Evolutionary conservation across 2,888 invertebrate species (phyloP), one percentile per base, ranked within the genome.

Genomic region (Drosophila affinis): DNA sequence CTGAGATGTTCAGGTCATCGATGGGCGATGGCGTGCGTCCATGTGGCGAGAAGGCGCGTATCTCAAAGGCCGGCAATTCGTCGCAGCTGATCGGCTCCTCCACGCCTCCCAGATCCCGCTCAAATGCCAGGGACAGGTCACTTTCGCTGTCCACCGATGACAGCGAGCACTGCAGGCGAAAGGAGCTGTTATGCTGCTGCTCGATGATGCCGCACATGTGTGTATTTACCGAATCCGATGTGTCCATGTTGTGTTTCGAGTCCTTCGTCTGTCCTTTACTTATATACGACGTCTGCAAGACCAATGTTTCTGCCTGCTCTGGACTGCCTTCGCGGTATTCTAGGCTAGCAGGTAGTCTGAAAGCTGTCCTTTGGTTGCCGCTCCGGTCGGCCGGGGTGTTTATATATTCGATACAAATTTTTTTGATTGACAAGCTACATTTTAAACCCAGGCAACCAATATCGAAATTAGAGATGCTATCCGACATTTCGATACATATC

Each of bases 21-120:
- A 91, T 91, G 3, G 91, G 91, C 3, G 91, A 91, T 3, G 92
- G 91, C 0, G 90, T 87, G 39, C 92, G 78, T 12, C 91, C 91
- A 14, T 90, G 78, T 3, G 91, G 91, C 7, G 92, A 91, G 54
- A 83, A 85, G 17, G 89, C 80, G 3, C 91, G 87, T 58, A 92
- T 91, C 57, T 91, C 91, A 39, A 91, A 91, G 1, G 88, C 87
- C 2, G 91, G 91, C 58, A 91, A 58, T 74, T 91, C 91, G 76
- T 91, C 91, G 18, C 80, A 78, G 58, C 89, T 88, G 34, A 57
- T 39, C 6, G 61, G 55, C 39, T 49, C 74, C 39, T 72, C 72
- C 27, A 72, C 61, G 14, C 72, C 85, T 6, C 72, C 85, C 9
- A 89, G 52, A 52, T 91, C 91, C 12, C 78, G 87, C 17, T 91